These are phyloP conservation scores for Cherax quadricarinatus DNA, from an alignment of 1,140 invertebrate genomes.

Conservation along the genomic window DNA sequence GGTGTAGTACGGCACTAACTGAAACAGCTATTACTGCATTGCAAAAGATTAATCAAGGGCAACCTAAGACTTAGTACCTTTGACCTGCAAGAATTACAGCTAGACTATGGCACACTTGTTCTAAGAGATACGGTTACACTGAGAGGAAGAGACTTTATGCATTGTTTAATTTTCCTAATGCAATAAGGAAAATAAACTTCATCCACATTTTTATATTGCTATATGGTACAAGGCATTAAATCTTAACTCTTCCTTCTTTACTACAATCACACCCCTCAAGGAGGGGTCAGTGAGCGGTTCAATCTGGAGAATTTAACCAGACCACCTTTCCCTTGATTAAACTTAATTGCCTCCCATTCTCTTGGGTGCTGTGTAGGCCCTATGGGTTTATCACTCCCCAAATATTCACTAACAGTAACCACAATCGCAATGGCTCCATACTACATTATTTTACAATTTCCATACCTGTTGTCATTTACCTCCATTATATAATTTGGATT, in stretches of 20 bases:
- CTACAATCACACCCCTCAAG: too few species aligned
- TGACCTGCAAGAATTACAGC: neutral
- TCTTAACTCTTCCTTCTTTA: neutral
- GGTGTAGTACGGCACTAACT: too few species aligned
- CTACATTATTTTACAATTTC: neutral
- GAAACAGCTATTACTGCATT: too few species aligned
- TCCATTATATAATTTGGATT: neutral
- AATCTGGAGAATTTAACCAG: too few species aligned
- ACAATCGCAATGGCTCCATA: neutral
- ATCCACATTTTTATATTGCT: neutral
- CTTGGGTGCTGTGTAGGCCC: too few species aligned
- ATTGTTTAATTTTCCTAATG: neutral
- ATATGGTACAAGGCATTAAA: neutral
- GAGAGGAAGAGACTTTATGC: neutral
- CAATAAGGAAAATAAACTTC: neutral
- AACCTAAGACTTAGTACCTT: neutral
- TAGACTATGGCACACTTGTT: conserved; percentile 2
- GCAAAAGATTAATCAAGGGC: too few species aligned
- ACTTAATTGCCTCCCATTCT: too few species aligned
- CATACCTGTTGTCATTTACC: neutral
- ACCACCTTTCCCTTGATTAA: too few species aligned
- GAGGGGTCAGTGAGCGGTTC: too few species aligned
- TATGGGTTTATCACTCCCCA: too few species aligned
- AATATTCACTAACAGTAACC: too few species aligned
- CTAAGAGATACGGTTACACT: neutral